Evolutionary conservation across 2,113 vertebrate genomes (phyloP).

Genomic region (Dasyprocta punctata): DNA sequence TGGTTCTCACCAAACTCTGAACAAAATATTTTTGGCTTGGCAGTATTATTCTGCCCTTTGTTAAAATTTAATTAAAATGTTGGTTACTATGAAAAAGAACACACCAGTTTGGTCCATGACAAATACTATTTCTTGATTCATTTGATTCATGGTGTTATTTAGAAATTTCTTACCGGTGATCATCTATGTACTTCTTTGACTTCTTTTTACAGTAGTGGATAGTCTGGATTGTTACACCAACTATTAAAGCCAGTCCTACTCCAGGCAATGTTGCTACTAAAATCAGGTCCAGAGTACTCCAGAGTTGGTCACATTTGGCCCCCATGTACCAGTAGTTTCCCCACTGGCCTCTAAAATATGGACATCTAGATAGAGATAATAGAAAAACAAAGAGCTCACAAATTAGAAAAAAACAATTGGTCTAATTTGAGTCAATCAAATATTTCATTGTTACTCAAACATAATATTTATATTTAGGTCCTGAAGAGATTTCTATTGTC

Average conservation of each 20-base stretch:
- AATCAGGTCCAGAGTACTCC: conserved; percentile 83
- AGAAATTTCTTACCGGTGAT: conserved; percentile 68
- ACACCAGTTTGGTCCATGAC: background rate
- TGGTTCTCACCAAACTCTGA: background rate
- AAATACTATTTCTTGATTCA: conserved; percentile 52
- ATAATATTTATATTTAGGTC: conserved; percentile 8
- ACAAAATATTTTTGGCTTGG: conserved; percentile 33
- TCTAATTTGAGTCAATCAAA: conserved; percentile 21
- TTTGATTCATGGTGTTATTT: conserved; percentile 1
- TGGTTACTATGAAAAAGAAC: conserved; percentile 27
- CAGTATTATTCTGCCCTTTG: background rate
- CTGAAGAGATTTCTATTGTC: background rate
- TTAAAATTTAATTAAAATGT: conserved; percentile 16
- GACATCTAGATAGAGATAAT: conserved; percentile 79
- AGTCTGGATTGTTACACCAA: conserved; percentile 50
- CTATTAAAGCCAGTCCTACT: conserved; percentile 67
- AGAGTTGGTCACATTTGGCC: conserved; percentile 81
- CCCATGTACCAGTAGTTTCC: conserved; percentile 85
- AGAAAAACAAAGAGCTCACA: conserved; percentile 36
- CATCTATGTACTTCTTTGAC: background rate
- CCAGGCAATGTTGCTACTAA: conserved; percentile 79
- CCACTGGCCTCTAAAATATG: conserved; percentile 77
- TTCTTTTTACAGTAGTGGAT: conserved; percentile 59
- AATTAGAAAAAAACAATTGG: background rate
- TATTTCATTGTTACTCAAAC: background rate